Percentiles rank a stretch among this genome's conserved stretches.
These are phyloP conservation scores for Acronicta psi DNA, from an alignment of 2,888 invertebrate genomes.

Conservation along the genomic window DNA sequence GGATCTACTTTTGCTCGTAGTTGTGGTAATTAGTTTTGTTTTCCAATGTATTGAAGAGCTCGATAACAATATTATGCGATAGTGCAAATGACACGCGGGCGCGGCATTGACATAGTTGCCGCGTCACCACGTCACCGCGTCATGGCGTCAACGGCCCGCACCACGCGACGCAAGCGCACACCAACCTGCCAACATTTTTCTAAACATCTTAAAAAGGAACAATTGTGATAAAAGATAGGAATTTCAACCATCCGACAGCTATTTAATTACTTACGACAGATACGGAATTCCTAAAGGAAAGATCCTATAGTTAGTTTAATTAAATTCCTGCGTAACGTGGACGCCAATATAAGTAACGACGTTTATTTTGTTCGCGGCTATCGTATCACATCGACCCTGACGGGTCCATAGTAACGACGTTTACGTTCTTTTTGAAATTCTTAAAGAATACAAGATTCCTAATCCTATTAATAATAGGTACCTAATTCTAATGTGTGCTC, in stretches of 20 bases:
- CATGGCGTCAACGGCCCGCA: slow-evolving; percentile 71
- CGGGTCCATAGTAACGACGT: no score
- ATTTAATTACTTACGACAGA: slow-evolving; percentile 45
- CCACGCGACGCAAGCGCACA: slow-evolving; percentile 57
- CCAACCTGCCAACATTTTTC: slow-evolving; percentile 45
- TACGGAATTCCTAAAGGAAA: slow-evolving; percentile 42
- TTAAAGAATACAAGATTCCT: slow-evolving; percentile 29
- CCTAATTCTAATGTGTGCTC: no score
- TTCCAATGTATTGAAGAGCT: slow-evolving; percentile 79
- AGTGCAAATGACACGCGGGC: slow-evolving; percentile 70
- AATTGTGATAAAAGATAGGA: slow-evolving; percentile 20
- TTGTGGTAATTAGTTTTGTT: slow-evolving; percentile 62
- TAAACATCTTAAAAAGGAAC: slow-evolving; percentile 27
- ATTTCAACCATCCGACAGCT: slow-evolving; percentile 34
- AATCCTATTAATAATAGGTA: no score
- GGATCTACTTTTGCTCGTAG: slow-evolving; percentile 38
- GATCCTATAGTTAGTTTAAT: slow-evolving; percentile 53
- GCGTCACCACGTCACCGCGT: slow-evolving; percentile 69
- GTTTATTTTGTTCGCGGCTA: no score
- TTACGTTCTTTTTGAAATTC: slow-evolving; percentile 38
- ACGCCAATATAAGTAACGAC: slow-evolving; percentile 33
- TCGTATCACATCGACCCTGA: no score
- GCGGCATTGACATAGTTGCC: slow-evolving; percentile 86
- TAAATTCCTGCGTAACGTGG: slow-evolving; percentile 50
- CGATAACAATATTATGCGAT: slow-evolving; percentile 81